Evolutionary conservation across 2,888 invertebrate genomes (phyloP).

Genomic region (Epinotia bilunana): DNA sequence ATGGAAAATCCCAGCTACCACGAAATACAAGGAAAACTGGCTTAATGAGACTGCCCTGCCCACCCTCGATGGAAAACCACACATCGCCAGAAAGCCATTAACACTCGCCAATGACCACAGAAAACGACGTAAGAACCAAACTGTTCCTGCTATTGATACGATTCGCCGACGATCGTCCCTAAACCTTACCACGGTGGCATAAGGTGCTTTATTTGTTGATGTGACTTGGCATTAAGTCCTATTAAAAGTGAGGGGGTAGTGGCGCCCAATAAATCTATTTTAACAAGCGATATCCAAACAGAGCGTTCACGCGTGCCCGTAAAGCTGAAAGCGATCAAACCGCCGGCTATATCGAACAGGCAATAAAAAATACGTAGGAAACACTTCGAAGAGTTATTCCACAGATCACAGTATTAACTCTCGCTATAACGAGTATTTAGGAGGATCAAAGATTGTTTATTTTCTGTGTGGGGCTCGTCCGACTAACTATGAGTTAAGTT

Average conservation of each 20-base stretch:
- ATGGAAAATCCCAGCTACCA: too few relatives aligned
- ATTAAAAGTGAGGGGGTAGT: neutral
- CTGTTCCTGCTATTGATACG: neutral
- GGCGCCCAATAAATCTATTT: conserved; percentile 42
- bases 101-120: neutral
- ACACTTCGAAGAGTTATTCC: neutral
- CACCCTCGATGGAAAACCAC: conserved; percentile 19
- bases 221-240: neutral
- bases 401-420: neutral
- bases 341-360: conserved; percentile 12
- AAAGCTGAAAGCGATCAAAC: conserved; percentile 29
- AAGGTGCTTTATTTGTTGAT: neutral
- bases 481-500: too few relatives aligned
- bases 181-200: neutral
- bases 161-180: neutral
- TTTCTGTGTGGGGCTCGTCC: too few relatives aligned
- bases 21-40: conserved; percentile 5
- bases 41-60: conserved; percentile 3
- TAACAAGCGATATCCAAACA: conserved; percentile 42
- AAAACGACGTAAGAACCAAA: conserved; percentile 3
- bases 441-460: too few relatives aligned
- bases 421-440: neutral
- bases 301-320: conserved; percentile 28
- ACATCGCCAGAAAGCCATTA: conserved; percentile 28
- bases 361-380: neutral